A percentile compares a stretch with the other conserved stretches of the same genome.
These are phyloP conservation scores for Lutjanus campechanus DNA, from an alignment of 2,797 vertebrate species.

Conservation along the genomic window DNA sequence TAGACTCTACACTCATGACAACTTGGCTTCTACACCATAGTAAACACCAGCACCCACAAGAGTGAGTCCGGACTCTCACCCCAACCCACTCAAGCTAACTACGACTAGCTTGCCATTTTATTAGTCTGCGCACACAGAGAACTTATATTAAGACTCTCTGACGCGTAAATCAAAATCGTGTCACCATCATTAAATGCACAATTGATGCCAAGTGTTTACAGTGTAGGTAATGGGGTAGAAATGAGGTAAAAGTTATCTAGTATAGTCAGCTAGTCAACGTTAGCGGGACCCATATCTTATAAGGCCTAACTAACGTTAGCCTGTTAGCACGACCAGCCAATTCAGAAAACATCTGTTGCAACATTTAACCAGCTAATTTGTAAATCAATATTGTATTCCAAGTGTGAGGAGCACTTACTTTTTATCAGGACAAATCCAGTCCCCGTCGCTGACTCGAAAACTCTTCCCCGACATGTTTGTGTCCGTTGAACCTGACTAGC, in stretches of 20 bases:
- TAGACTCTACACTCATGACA: slow-evolving; percentile 8
- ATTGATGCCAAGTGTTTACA: rapidly evolving
- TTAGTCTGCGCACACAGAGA: not conserved
- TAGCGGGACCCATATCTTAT: slow-evolving; percentile 32
- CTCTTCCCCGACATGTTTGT: slow-evolving; percentile 94
- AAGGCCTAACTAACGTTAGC: slow-evolving; percentile 63
- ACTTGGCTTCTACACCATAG: slow-evolving; percentile 9
- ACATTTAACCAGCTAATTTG: rapidly evolving
- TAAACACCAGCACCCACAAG: slow-evolving; percentile 21
- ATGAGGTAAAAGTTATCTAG: not conserved
- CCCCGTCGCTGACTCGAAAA: slow-evolving; percentile 97
- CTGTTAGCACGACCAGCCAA: slow-evolving; percentile 28
- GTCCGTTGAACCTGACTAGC: slow-evolving; percentile 39
- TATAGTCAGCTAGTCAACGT: not conserved
- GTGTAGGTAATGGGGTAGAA: rapidly evolving
- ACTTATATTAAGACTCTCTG: rapidly evolving
- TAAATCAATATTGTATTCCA: rapidly evolving
- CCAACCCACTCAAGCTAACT: slow-evolving; percentile 34
- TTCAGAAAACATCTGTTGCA: not conserved
- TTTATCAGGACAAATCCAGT: slow-evolving; percentile 98
- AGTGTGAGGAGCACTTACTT: slow-evolving; percentile 85
- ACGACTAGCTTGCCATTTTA: slow-evolving; percentile 15
- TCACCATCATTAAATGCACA: rapidly evolving
- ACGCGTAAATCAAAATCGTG: rapidly evolving
- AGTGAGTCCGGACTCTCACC: not conserved